phyloP scores from a whole-genome alignment of 2,797 vertebrate species.

The Taeniopygia guttata region DNA sequence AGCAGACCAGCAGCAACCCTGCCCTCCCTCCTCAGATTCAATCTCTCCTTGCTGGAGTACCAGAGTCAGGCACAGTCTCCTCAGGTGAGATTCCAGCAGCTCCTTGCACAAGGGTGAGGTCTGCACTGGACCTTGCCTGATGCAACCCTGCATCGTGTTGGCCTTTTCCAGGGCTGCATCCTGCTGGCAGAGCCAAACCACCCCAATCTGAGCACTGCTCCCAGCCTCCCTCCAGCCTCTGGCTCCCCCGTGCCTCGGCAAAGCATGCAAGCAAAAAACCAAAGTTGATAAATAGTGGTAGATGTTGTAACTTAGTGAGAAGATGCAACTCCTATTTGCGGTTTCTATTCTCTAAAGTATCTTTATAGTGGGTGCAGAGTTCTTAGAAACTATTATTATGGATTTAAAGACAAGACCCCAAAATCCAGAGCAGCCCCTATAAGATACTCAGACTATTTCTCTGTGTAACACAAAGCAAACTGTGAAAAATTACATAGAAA shows the following conservation, averaged over 20 bases:
- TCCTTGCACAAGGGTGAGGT: not conserved
- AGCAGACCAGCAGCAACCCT: not conserved
- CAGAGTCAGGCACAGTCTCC: not conserved
- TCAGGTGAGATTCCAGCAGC: not conserved
- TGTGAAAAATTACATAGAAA: not conserved
- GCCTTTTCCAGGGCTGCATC: not conserved
- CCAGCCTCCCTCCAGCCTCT: not conserved
- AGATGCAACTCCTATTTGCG: rapidly evolving
- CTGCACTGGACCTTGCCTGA: not conserved
- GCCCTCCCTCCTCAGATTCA: not conserved
- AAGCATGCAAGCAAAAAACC: not conserved
- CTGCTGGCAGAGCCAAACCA: not conserved
- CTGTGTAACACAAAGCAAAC: not conserved
- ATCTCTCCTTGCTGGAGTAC: not conserved
- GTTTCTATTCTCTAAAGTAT: not conserved
- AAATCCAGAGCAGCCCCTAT: rapidly evolving
- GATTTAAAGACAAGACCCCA: rapidly evolving
- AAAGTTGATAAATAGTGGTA: not conserved
- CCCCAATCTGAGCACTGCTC: not conserved
- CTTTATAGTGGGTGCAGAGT: rapidly evolving
- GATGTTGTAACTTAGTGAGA: not conserved
- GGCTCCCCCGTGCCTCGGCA: rapidly evolving
- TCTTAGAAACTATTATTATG: not conserved
- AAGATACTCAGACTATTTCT: not conserved
- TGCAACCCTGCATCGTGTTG: not conserved